Base-by-base conservation (phyloP, 2,797 vertebrate species). In the Austrolebias charrua region DNA sequence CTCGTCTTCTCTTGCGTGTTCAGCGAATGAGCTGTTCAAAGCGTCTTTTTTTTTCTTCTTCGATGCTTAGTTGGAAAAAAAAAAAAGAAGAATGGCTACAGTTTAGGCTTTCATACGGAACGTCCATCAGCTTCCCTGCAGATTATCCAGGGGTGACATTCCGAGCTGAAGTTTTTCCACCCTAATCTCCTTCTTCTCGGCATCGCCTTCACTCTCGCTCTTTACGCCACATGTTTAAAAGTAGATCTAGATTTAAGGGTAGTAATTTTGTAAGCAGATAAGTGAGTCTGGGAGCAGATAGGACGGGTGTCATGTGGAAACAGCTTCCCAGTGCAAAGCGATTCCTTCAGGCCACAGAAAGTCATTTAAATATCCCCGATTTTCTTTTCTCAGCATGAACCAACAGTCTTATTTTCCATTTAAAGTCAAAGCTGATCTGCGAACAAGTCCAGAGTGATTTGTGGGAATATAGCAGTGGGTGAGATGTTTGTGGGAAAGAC, bases 311-410 rank as follows among this genome's bases (percentile, higher is more conserved):
- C 64, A 68, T 73, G 66, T 79, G 53, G 77, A 78, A 82, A 85
- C 55, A 57, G 76, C 79, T 79, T 81, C 77, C 75, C 71, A 68
- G 70, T 70, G 78, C 75, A 75, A 75, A 80, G 66, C 76, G 81
- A 85, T 87, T 79, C 84, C 87, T 88, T 63, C 80, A 73, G 84
- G 84, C 81, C 73, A 81, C 79, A 81, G 58, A 24, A 70, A 83
- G 73, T 84, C 81, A 77, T 84, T 88, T 81, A 86, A 81, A 75
- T 73, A 71, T 76, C 82, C 84, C 47, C 79, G 73, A 87, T 87
- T 35, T 40, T 40, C 12, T 78, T 80, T 76, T 80, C 75, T 76
- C 82, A 77, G 71, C 80, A 20, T 84, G 76, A 71, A 83, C 40
- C 66, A 79, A 70, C 52, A 35, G 51, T 55, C 24, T 71, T 63